Evolutionary conservation across 1,140 invertebrate genomes (phyloP), one percentile per base, ranked within the genome.

Genomic region (Papilio polytes): DNA sequence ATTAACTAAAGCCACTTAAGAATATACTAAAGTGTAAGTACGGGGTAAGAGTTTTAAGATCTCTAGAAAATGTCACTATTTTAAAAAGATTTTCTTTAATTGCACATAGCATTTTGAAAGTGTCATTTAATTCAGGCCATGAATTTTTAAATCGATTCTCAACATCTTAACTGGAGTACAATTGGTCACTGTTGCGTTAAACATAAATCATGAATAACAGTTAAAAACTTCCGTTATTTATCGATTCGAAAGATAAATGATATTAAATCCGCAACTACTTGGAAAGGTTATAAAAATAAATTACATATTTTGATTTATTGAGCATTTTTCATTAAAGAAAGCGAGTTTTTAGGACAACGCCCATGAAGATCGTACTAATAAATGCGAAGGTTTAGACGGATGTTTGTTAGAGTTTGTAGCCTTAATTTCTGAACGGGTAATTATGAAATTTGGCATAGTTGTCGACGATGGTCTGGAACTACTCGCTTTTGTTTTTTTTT

Each of bases 161-260:
- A 13, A 63, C 20, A 26, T 70, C 26, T 70, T 70, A 70, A 13
- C 63, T 70, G 63, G 20, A 36, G 26, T 66, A 70, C 12, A 70
- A 70, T 70, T 70, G 63, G 12, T 70, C 63, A 31, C 4, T 70
- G 20, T 59, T 26, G 13, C 26, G 13, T 70, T 36, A 31, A 70
- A 70, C 63, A 70, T 31, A 70, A 70, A 70, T 70, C 63, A 36
- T 70, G 12, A 22, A 66, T 15, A 66, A 70, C 63, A 31, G 63
- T 70, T 70, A 70, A 48, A 70, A 70, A 70, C 63, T 31, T 36
- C 63, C 63, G 63, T 70, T 70, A 70, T 70, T 70, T 31, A 31
- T 70, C 31, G 26, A 70, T 70, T 31, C 63, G 26, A 13, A 13
- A 26, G 63, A 70, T 70, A 70, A 70, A 70, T 70, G 26, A 36